Base-by-base conservation (phyloP, 2,888 invertebrate genomes). In the Diloba caeruleocephala region DNA sequence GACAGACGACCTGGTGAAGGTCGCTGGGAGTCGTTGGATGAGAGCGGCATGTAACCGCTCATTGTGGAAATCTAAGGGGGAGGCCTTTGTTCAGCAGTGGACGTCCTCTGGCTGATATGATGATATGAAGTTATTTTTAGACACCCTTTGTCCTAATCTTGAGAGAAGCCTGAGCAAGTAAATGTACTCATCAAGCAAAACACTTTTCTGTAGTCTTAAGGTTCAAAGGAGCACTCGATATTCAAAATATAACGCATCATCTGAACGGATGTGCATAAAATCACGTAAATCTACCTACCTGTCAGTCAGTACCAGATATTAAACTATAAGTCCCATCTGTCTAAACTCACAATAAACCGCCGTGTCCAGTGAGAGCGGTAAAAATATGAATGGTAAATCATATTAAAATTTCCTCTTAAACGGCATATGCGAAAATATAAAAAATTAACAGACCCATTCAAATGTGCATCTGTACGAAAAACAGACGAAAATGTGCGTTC, bases 401-500 rank as follows among this genome's bases (percentile, higher is more conserved):
- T 31, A 41, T 63, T 33, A 17, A 44, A 57, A 48, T 50, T 46
- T 23, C 25, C 26, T 12, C 13, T n/a, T 15, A 31, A 43, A 12
- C 26, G 21, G 17, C 21, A 39, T 32, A 57, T 51, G 32, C 4
- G 15, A 51, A 56, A 55, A 57, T 36, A 58, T 17, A 56, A 66
- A 13, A 42, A 65, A 34, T 58, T 66, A 57, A 67, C 58, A 72
- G 60, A 59, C 56, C 80, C 77, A 82, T 85, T 82, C 76, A 81
- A 77, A 79, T 75, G 71, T 79, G 80, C 78, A 77, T 78, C 67
- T 69, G 69, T 73, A 74, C 74, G 81, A 84, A 87, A 85, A 85
- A 81, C 76, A 78, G 76, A 82, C 79, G 73, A 83, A 87, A 88
- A 85, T 78, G 79, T 79, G 81, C 84, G 75, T 81, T 78, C 74